phyloP scores from a whole-genome alignment of 2,888 invertebrate genomes.

The Meloe dianella region DNA sequence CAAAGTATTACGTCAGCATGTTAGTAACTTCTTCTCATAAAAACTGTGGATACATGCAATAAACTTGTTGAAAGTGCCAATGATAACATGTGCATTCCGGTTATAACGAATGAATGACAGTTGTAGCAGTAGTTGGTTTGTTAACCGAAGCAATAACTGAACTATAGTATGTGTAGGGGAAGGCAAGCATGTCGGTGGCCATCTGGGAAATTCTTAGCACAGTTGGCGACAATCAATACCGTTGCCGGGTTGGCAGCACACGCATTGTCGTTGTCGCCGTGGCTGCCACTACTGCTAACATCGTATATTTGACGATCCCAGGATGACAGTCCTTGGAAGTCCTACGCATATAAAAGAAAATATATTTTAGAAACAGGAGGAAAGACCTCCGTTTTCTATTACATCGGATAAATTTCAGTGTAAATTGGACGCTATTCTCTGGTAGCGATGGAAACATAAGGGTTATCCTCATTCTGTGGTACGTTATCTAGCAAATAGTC shows the following conservation, averaged over 20 bases:
- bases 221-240: conserved; percentile 49
- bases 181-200: conserved; percentile 36
- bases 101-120: conserved; percentile 35
- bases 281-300: conserved; percentile 16
- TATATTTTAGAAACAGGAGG: background rate
- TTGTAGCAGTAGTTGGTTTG: conserved; percentile 34
- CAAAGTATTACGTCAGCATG: background rate
- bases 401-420: background rate
- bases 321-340: background rate
- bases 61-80: conserved; percentile 12
- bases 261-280: conserved; percentile 40
- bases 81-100: conserved; percentile 25
- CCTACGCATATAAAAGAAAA: conserved; percentile 6
- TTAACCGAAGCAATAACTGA: conserved; percentile 37
- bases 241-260: conserved; percentile 46
- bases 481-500: background rate
- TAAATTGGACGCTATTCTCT: background rate
- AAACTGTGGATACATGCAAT: background rate
- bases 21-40: background rate
- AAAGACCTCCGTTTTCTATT: background rate
- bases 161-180: conserved; percentile 31
- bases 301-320: conserved; percentile 23
- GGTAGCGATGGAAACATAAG: background rate
- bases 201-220: conserved; percentile 45
- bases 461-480: background rate